Evolutionary conservation across 2,113 vertebrate genomes (phyloP).

Genomic region (Heloderma charlesbogerti): DNA sequence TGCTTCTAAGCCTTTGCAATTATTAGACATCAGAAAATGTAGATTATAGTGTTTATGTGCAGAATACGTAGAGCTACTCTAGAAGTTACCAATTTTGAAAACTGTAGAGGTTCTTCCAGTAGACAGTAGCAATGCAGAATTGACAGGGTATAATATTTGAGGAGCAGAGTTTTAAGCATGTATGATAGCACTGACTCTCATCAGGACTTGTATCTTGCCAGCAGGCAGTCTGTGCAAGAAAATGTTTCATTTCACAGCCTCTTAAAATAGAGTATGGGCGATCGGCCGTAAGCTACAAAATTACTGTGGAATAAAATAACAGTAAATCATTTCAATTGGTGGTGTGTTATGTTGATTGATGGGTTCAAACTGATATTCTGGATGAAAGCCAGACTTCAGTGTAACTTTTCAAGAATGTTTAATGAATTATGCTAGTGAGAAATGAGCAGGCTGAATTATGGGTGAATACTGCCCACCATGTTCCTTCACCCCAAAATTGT

Average conservation of each 20-base stretch:
- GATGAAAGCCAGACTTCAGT: constrained; percentile 9
- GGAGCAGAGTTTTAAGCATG: background rate
- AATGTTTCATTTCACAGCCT: background rate
- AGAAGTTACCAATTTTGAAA: background rate
- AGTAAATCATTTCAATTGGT: rapidly evolving
- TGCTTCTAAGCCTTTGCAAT: background rate
- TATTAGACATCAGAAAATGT: background rate
- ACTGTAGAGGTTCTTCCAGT: background rate
- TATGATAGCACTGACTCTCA: background rate
- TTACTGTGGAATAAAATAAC: background rate
- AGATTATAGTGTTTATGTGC: background rate
- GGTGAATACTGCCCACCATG: background rate
- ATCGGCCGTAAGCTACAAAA: constrained; percentile 30
- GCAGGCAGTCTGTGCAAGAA: background rate
- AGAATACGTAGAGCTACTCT: background rate
- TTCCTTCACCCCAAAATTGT: background rate
- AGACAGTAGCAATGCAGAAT: background rate
- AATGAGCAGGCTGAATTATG: background rate
- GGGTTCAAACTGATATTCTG: background rate
- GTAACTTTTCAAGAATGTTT: background rate
- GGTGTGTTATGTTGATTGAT: background rate
- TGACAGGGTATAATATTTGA: background rate
- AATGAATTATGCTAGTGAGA: background rate
- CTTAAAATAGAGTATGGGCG: constrained; percentile 16
- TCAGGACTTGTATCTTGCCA: background rate